Conservation (phyloP, 2,888 invertebrate species). For the Phlogophora meticulosa region DNA sequence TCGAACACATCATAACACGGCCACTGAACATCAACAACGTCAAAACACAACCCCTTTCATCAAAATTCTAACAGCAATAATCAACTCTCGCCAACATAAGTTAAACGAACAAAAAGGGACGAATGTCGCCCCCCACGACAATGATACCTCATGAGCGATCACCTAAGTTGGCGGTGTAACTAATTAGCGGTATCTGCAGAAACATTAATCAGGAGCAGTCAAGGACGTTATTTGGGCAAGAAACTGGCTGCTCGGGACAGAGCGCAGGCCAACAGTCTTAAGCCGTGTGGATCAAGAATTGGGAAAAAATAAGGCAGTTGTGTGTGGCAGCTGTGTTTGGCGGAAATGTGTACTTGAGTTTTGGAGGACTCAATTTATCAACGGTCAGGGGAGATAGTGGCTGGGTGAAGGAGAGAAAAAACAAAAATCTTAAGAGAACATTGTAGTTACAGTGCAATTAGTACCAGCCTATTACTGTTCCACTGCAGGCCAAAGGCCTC, state of each 20-base stretch:
- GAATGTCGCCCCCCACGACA: slow-evolving; percentile 11
- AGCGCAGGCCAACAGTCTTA: not conserved
- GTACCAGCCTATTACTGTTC: too few relatives aligned
- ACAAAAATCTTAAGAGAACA: too few relatives aligned
- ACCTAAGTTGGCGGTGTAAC: slow-evolving; percentile 48
- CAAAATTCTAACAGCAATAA: slow-evolving; percentile 21
- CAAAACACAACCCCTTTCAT: not conserved
- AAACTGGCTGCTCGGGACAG: slow-evolving; percentile 4
- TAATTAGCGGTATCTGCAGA: slow-evolving; percentile 44
- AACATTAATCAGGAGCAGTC: slow-evolving; percentile 42
- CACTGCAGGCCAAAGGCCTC: too few relatives aligned
- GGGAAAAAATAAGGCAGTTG: not conserved
- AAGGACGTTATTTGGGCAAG: slow-evolving; percentile 19
- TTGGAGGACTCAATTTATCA: not conserved
- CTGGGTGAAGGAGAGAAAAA: too few relatives aligned
- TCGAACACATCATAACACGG: not conserved
- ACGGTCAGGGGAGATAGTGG: too few relatives aligned
- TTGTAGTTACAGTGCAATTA: too few relatives aligned
- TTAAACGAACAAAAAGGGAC: slow-evolving; percentile 24
- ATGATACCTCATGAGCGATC: slow-evolving; percentile 45
- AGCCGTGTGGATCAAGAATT: not conserved
- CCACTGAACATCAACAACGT: not conserved
- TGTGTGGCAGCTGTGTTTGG: too few relatives aligned
- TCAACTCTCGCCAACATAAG: slow-evolving; percentile 6
- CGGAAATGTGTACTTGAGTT: not conserved